A percentile compares a stretch with the other conserved stretches of the same genome.
Evolutionary conservation across 2,888 invertebrate genomes (phyloP).

Genomic region (Cecidostiba fungosa): DNA sequence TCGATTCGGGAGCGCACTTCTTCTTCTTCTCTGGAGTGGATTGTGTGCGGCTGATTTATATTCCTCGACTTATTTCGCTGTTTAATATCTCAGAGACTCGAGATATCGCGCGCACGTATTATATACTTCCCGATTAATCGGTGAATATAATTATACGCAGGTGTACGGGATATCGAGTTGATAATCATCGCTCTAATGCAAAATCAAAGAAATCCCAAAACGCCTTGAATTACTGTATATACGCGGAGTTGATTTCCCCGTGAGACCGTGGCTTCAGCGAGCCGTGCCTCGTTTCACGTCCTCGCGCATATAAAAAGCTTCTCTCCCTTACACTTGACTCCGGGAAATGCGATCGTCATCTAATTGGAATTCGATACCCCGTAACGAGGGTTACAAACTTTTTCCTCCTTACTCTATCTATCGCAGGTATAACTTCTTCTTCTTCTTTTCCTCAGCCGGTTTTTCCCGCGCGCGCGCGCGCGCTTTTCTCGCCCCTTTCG

Average conservation of each 20-base stretch:
- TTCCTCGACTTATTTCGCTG: constrained; percentile 5
- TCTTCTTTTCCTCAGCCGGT: constrained; percentile 26
- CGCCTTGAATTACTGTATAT: constrained; percentile 73
- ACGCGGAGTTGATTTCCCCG: constrained; percentile 74
- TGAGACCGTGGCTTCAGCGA: constrained; percentile 66
- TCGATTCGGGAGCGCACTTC: background rate
- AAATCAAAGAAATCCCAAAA: constrained; percentile 72
- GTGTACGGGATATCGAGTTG: background rate
- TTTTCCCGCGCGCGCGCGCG: background rate
- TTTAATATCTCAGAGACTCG: background rate
- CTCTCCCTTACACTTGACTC: constrained; percentile 63
- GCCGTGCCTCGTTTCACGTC: constrained; percentile 66
- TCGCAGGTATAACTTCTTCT: constrained; percentile 38
- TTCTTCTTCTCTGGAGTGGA: background rate
- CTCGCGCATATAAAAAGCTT: constrained; percentile 60
- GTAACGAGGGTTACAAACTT: constrained; percentile 78
- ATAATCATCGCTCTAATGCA: constrained; percentile 19
- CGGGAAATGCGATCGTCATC: constrained; percentile 78
- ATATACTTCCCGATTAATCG: background rate
- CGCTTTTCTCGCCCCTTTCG: constrained; percentile 56
- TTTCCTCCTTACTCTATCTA: constrained; percentile 67
- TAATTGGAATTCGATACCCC: constrained; percentile 79
- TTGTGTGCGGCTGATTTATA: background rate
- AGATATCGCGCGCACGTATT: no score
- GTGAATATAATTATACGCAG: no score